Evolutionary conservation across 2,113 vertebrate genomes (phyloP).

Genomic region (Trematocara marginatum): DNA sequence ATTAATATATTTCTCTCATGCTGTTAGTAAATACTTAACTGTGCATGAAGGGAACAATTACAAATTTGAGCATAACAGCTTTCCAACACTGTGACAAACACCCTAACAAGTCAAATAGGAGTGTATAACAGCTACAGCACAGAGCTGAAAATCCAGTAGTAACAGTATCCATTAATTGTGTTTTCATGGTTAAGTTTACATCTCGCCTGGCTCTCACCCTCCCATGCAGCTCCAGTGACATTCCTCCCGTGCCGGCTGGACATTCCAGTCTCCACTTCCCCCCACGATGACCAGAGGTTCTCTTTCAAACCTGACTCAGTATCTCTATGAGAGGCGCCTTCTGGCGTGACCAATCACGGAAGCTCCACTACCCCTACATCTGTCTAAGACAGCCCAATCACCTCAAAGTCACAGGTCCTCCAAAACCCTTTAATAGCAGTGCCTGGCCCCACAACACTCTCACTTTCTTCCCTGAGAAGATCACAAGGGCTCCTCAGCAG

Average conservation of each 20-base stretch:
- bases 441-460: background rate
- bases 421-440: background rate
- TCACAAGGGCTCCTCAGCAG: background rate
- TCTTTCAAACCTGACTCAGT: background rate
- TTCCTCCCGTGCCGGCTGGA: conserved; percentile 49
- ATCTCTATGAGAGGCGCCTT: background rate
- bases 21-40: background rate
- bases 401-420: background rate
- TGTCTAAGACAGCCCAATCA: background rate
- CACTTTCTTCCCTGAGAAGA: background rate
- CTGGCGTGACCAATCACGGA: background rate
- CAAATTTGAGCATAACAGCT: background rate
- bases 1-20: background rate
- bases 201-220: background rate
- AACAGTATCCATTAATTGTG: background rate
- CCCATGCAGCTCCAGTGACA: conserved; percentile 14
- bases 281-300: conserved; percentile 11
- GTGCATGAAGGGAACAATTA: background rate
- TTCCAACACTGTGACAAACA: background rate
- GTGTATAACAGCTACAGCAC: background rate
- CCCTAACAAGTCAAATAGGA: background rate
- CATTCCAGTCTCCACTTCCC: conserved; percentile 42
- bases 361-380: background rate
- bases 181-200: conserved; percentile 16
- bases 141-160: background rate